phyloP scores from a whole-genome alignment of 2,797 vertebrate genomes.

The Helicolenus hilgendorfi region DNA sequence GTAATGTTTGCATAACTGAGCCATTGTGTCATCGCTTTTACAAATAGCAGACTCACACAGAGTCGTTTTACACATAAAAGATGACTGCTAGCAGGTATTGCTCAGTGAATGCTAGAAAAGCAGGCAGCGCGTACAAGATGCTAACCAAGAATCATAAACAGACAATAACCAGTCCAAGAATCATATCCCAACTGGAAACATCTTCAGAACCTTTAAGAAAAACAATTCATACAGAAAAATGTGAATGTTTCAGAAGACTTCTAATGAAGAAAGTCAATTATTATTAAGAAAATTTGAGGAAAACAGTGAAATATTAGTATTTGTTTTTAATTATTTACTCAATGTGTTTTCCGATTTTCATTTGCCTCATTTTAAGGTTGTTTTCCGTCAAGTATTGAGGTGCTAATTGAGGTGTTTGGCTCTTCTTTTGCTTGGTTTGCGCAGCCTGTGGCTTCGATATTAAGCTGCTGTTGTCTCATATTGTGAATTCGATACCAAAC shows the following conservation, averaged over 20 bases:
- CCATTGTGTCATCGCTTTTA: slow-evolving; percentile 13
- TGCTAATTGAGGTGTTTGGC: background rate
- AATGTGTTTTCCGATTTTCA: background rate
- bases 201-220: background rate
- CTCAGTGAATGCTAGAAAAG: background rate
- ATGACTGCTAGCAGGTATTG: background rate
- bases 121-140: background rate
- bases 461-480: background rate
- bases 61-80: background rate
- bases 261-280: background rate
- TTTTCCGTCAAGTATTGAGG: background rate
- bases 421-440: background rate
- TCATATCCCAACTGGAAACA: background rate
- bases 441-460: background rate
- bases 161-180: background rate
- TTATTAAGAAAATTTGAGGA: background rate
- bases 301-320: background rate
- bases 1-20: slow-evolving; percentile 61
- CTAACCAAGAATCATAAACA: background rate
- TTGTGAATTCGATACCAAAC: background rate
- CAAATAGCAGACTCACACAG: slow-evolving; percentile 9
- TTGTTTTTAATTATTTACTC: background rate
- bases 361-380: background rate
- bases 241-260: background rate
- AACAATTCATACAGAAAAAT: background rate